Conservation (phyloP, 2,888 invertebrate species). For the Caenorhabditis sp. region DNA sequence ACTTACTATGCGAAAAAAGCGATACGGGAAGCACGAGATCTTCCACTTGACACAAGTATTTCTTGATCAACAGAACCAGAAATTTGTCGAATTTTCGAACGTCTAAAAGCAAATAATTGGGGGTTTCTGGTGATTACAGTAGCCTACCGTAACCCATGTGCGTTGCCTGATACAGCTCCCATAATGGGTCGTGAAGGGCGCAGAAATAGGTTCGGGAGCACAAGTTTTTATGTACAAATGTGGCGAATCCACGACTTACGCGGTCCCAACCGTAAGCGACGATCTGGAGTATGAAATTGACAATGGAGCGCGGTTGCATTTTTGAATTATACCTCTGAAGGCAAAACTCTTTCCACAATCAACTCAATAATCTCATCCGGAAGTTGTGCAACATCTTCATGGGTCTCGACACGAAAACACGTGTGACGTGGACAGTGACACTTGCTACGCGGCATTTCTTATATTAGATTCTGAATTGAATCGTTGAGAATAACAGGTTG, state of each 20-base stretch:
- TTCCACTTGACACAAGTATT: slow-evolving; percentile 62
- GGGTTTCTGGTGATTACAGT: neutral
- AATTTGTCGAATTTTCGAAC: slow-evolving; percentile 54
- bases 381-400: slow-evolving; percentile 27
- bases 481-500: neutral
- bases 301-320: too few relatives aligned
- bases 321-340: slow-evolving; percentile 63
- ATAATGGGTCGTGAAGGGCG: slow-evolving; percentile 61
- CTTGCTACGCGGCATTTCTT: slow-evolving; percentile 44
- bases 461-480: neutral
- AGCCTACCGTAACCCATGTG: slow-evolving; percentile 20
- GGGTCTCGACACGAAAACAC: slow-evolving; percentile 4
- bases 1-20: slow-evolving; percentile 60
- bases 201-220: slow-evolving; percentile 51
- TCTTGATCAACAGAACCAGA: slow-evolving; percentile 51
- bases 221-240: slow-evolving; percentile 38
- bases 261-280: slow-evolving; percentile 66
- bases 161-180: slow-evolving; percentile 42
- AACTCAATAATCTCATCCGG: slow-evolving; percentile 60
- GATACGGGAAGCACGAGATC: slow-evolving; percentile 51
- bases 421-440: slow-evolving; percentile 44
- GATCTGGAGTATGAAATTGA: slow-evolving; percentile 37
- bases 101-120: slow-evolving; percentile 23
- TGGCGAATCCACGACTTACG: slow-evolving; percentile 52
- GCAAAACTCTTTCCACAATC: slow-evolving; percentile 37